Evolutionary conservation across 2,888 invertebrate genomes (phyloP).

Genomic region (Epistrophe grossulariae): DNA sequence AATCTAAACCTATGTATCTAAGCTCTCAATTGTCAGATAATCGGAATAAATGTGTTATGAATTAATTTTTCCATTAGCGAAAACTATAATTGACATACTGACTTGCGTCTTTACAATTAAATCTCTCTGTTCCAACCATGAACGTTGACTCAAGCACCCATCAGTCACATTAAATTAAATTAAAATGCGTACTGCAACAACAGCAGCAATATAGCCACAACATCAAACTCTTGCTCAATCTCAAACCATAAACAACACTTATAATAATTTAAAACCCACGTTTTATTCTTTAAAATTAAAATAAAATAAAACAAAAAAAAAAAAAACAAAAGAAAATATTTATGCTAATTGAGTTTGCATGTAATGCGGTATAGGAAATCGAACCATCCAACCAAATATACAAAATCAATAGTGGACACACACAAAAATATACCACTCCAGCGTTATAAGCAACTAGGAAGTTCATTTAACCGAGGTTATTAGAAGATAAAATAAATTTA

Average conservation of each 20-base stretch:
- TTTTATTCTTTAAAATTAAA: constrained; percentile 18
- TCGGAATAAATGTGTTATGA: not conserved
- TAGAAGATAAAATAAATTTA: constrained; percentile 38
- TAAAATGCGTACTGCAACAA: constrained; percentile 11
- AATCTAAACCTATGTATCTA: not conserved
- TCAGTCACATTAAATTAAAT: not conserved
- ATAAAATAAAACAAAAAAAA: not conserved
- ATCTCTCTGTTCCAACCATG: constrained; percentile 3
- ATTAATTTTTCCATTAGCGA: constrained; percentile 9
- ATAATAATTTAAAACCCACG: not conserved
- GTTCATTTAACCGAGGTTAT: constrained; percentile 55
- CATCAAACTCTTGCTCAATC: constrained; percentile 13
- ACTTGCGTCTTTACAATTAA: not conserved
- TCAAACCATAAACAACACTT: not conserved
- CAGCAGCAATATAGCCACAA: not conserved
- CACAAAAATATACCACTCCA: constrained; percentile 3
- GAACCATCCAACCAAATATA: not conserved
- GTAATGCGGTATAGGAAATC: constrained; percentile 3
- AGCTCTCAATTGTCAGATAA: not conserved
- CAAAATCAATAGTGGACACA: not conserved
- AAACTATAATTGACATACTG: constrained; percentile 9
- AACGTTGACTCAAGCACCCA: constrained; percentile 12
- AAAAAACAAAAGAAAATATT: constrained; percentile 2
- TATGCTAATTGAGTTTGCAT: constrained; percentile 34
- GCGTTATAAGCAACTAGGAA: constrained; percentile 11